Percentiles rank a stretch among this genome's conserved stretches.
Evolutionary conservation across 2,888 invertebrate species (phyloP).

Genomic region (Sinodicranocentrus sp.): DNA sequence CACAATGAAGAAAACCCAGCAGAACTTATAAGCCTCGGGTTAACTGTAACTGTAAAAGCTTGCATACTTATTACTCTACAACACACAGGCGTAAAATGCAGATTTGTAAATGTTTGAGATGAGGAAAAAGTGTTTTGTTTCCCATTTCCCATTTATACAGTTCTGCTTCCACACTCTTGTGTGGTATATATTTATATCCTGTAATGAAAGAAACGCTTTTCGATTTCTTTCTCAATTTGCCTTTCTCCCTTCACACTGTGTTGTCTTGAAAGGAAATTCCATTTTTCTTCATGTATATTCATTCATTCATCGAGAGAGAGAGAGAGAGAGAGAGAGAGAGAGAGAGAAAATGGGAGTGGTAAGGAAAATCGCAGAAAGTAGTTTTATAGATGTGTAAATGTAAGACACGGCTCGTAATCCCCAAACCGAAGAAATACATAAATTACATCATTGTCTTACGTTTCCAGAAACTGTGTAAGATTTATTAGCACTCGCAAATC

Average conservation of each 20-base stretch:
- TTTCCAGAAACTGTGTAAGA: conserved; percentile 67
- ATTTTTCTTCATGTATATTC: conserved; percentile 66
- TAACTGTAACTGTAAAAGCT: no score
- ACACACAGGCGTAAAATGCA: conserved; percentile 20
- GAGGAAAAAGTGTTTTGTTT: conserved; percentile 38
- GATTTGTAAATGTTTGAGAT: conserved; percentile 58
- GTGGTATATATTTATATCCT: neutral
- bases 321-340: neutral
- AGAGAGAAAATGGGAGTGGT: conserved; percentile 29
- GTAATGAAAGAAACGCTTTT: conserved; percentile 49
- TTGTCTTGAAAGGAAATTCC: conserved; percentile 52
- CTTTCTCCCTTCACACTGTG: conserved; percentile 33
- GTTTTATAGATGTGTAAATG: no score
- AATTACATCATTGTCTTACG: conserved; percentile 68
- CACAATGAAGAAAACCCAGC: neutral
- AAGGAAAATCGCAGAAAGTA: no score
- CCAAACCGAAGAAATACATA: conserved; percentile 69
- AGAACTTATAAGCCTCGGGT: no score
- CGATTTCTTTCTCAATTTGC: conserved; percentile 61
- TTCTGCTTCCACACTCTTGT: neutral
- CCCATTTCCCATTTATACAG: conserved; percentile 18
- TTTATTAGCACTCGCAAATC: conserved; percentile 69
- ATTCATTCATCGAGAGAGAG: conserved; percentile 43
- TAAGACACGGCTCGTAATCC: conserved; percentile 57
- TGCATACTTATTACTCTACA: no score